A percentile compares a stretch with the other conserved stretches of the same genome.
These are phyloP conservation scores for Drosophila kohkoa DNA, from an alignment of 1,140 invertebrate genomes.

Conservation along the genomic window DNA sequence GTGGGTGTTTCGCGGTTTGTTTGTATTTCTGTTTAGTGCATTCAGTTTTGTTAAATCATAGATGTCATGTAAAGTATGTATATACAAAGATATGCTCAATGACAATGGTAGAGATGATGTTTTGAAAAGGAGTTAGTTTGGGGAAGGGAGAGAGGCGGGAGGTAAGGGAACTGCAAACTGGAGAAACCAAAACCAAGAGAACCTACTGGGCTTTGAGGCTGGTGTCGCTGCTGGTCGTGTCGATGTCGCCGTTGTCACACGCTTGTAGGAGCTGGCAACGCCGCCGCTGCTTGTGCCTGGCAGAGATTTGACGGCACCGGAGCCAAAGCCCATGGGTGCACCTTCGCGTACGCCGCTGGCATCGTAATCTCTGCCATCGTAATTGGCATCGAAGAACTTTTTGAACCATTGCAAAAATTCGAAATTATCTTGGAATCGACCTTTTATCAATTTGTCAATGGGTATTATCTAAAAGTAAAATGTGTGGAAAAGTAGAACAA, in stretches of 20 bases:
- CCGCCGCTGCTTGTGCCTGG: constrained; percentile 85
- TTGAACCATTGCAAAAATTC: constrained; percentile 99
- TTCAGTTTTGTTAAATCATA: constrained; percentile 70
- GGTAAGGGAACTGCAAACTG: constrained; percentile 50
- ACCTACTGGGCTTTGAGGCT: constrained; percentile 86
- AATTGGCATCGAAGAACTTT: constrained; percentile 99
- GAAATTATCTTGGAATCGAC: constrained; percentile 99
- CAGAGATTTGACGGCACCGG: constrained; percentile 85
- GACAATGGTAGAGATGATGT: neutral
- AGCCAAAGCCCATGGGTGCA: constrained; percentile 90
- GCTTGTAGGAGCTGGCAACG: constrained; percentile 65
- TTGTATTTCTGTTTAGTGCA: constrained; percentile 55
- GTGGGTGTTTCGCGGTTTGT: constrained; percentile 31
- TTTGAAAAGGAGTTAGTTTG: no score
- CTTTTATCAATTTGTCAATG: constrained; percentile 96
- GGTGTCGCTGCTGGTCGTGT: constrained; percentile 85
- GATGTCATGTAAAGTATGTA: constrained; percentile 34
- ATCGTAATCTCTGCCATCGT: constrained; percentile 96
- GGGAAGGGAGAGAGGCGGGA: no score
- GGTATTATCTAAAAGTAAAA: constrained; percentile 92
- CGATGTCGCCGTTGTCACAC: constrained; percentile 82
- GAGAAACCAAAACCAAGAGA: constrained; percentile 80
- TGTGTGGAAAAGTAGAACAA: constrained; percentile 70
- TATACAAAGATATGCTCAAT: constrained; percentile 37
- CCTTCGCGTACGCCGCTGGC: constrained; percentile 93